Conservation (phyloP, 2,113 vertebrate genomes). For the Tringa solitaria region DNA sequence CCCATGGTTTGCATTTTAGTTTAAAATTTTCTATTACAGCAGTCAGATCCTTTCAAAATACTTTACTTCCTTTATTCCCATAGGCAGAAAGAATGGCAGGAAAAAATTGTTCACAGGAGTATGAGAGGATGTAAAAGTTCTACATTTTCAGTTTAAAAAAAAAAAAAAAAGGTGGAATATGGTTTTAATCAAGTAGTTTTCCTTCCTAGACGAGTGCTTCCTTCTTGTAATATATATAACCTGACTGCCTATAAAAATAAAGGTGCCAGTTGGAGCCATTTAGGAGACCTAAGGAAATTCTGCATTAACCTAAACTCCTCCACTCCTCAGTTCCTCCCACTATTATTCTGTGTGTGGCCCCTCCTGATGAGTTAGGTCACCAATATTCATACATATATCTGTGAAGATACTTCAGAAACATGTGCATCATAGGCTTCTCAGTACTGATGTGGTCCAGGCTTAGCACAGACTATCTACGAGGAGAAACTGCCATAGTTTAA, state of each 20-base stretch:
- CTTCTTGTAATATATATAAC: slow-evolving; percentile 68
- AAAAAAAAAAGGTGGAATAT: slow-evolving; percentile 49
- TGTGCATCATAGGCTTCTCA: not conserved
- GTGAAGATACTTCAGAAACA: not conserved
- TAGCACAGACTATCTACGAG: not conserved
- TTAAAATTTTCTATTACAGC: slow-evolving; percentile 53
- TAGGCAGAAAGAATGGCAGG: slow-evolving; percentile 58
- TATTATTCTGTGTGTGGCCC: slow-evolving; percentile 59
- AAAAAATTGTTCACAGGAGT: slow-evolving; percentile 65
- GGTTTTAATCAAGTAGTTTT: slow-evolving; percentile 70
- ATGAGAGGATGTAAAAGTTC: slow-evolving; percentile 47
- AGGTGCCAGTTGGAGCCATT: slow-evolving; percentile 61
- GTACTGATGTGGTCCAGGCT: not conserved
- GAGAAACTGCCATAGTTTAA: not conserved
- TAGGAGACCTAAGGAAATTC: slow-evolving; percentile 66
- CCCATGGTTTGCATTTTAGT: slow-evolving; percentile 58
- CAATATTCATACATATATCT: not conserved
- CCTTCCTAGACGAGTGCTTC: slow-evolving; percentile 66
- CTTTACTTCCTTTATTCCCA: slow-evolving; percentile 66
- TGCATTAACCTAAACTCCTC: slow-evolving; percentile 60
- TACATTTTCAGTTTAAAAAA: slow-evolving; percentile 38
- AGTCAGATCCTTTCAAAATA: slow-evolving; percentile 62
- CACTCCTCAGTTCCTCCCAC: slow-evolving; percentile 7
- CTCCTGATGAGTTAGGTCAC: slow-evolving; percentile 12
- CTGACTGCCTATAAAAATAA: slow-evolving; percentile 68